These are phyloP conservation scores for Ochotona curzoniae DNA, from an alignment of 2,113 vertebrate genomes.

Conservation along the genomic window DNA sequence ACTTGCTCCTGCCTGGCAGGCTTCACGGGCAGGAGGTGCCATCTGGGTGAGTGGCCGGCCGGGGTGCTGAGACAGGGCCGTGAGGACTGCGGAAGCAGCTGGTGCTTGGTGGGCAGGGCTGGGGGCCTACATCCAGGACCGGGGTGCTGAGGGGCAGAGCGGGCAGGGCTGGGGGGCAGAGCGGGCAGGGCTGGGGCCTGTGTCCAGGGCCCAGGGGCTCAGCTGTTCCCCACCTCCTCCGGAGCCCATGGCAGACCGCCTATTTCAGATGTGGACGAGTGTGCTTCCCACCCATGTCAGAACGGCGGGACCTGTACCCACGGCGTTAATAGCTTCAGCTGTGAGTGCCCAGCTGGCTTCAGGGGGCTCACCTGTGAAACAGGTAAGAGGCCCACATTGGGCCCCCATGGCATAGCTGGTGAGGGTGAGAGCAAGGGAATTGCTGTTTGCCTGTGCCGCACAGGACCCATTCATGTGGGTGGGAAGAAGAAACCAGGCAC, in stretches of 20 bases:
- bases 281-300: constrained; percentile 87
- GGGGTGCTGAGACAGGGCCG: not conserved
- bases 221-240: not conserved
- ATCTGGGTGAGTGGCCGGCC: constrained; percentile 89
- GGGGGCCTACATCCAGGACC: too few relatives aligned
- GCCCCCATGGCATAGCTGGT: fast-evolving
- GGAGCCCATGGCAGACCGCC: not conserved
- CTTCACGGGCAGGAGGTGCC: constrained; percentile 94
- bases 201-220: not conserved
- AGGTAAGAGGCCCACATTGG: constrained; percentile 66
- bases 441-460: too few relatives aligned
- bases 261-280: constrained; percentile 88
- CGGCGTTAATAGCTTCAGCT: constrained; percentile 82
- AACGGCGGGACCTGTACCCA: constrained; percentile 87
- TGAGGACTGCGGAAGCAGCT: too few relatives aligned
- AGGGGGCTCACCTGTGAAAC: constrained; percentile 84
- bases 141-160: not conserved
- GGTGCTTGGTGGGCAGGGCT: too few relatives aligned
- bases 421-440: not conserved
- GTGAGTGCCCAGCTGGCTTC: constrained; percentile 84
- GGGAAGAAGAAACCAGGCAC: too few relatives aligned
- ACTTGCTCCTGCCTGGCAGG: constrained; percentile 96
- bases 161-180: not conserved
- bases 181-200: not conserved
- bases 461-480: too few relatives aligned